Percentiles rank a stretch among this genome's conserved stretches.
These are phyloP conservation scores for Epinephelus coioides DNA, from an alignment of 2,797 vertebrate genomes.

Conservation along the genomic window DNA sequence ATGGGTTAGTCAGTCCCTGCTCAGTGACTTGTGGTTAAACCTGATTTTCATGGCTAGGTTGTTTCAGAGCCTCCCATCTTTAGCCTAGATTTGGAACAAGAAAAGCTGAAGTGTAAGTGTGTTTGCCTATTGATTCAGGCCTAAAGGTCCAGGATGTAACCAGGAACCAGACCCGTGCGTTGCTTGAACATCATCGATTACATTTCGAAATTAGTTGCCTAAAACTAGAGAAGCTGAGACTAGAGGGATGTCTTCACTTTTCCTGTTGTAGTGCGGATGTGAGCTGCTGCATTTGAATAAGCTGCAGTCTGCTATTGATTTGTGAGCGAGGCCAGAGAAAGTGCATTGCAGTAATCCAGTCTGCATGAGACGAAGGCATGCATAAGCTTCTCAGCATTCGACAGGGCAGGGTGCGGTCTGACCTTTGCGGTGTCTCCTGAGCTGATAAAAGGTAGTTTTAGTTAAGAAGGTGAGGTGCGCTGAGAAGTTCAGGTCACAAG, in stretches of 20 bases:
- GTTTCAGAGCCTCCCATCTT: background rate
- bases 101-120: background rate
- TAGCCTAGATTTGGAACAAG: conserved; percentile 3
- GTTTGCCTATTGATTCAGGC: background rate
- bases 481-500: conserved; percentile 21
- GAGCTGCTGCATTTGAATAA: conserved; percentile 53
- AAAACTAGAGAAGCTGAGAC: conserved; percentile 7
- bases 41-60: conserved; percentile 7
- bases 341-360: conserved; percentile 69
- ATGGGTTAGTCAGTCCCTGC: background rate
- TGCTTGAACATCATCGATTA: conserved; percentile 8
- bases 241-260: conserved; percentile 13
- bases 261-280: conserved; percentile 11
- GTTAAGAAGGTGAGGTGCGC: conserved; percentile 6
- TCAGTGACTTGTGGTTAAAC: conserved; percentile 13
- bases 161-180: background rate
- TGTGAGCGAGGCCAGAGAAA: conserved; percentile 52
- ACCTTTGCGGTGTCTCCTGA: conserved; percentile 39
- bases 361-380: conserved; percentile 44
- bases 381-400: conserved; percentile 36
- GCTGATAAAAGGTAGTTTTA: conserved; percentile 53
- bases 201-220: conserved; percentile 29
- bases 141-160: conserved; percentile 11
- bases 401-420: conserved; percentile 14
- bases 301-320: conserved; percentile 65